Percentiles rank a stretch among this genome's conserved stretches.
phyloP scores from a whole-genome alignment of 2,113 vertebrate genomes.

The Arothron firmamentum region DNA sequence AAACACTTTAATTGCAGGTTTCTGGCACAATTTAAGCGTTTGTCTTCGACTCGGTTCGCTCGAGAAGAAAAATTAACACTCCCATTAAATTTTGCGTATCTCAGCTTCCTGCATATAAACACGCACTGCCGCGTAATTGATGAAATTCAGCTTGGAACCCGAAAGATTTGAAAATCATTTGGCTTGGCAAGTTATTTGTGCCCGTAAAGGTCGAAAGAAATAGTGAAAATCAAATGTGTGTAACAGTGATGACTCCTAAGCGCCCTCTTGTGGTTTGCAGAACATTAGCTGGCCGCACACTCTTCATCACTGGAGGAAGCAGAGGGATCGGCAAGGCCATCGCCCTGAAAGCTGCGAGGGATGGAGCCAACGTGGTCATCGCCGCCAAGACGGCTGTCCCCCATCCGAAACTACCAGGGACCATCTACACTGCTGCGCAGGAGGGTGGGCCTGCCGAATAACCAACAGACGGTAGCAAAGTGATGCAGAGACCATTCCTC shows the following conservation, averaged over 20 bases:
- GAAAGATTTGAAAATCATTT: too few species aligned
- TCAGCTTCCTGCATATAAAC: too few species aligned
- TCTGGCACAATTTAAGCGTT: too few species aligned
- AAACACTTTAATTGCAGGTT: too few species aligned
- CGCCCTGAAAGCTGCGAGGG: slow-evolving; percentile 91
- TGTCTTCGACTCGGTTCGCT: too few species aligned
- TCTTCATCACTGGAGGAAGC: slow-evolving; percentile 95
- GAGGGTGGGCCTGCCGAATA: slow-evolving; percentile 81
- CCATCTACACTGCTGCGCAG: slow-evolving; percentile 89
- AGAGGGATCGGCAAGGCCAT: slow-evolving; percentile 96
- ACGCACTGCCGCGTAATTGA: too few species aligned
- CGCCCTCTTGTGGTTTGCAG: neutral
- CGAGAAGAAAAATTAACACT: too few species aligned
- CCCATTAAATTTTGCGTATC: too few species aligned
- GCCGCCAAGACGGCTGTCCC: slow-evolving; percentile 88
- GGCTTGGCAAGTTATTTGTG: too few species aligned
- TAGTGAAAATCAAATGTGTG: too few species aligned
- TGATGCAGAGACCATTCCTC: neutral
- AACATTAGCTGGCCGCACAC: slow-evolving; percentile 86
- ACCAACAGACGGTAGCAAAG: neutral
- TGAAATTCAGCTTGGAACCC: too few species aligned
- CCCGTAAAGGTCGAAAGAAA: too few species aligned
- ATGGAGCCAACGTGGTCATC: slow-evolving; percentile 92
- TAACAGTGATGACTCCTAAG: neutral
- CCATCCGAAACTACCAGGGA: slow-evolving; percentile 89